Base-by-base conservation (phyloP, 2,888 invertebrate genomes). In the Xestia rhomboidea region DNA sequence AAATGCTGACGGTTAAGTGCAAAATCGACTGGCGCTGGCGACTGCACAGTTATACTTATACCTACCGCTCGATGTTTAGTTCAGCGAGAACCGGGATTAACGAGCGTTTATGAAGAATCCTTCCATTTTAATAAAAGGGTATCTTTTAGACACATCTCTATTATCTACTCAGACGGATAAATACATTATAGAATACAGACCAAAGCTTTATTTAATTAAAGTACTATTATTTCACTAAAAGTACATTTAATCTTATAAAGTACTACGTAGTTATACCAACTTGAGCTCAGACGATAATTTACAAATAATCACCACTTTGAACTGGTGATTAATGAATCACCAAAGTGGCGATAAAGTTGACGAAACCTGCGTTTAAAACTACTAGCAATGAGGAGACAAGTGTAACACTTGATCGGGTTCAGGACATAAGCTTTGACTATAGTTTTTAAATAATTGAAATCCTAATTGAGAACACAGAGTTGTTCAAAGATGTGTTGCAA, bases 241-340 rank as follows among this genome's bases (percentile, higher is more conserved):
- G 34, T 74, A 83, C 34, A 15, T 66, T 71, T 70, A 18, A 72
- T 46, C n/a, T 51, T 76, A 82, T 24, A 51, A 66, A 66, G 24
- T 85, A 85, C 83, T 83, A 86, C 83, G 86, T 84, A 84, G 83
- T 86, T 75, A 54, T 69, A 72, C 64, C 66, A 83, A 86, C 79
- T 84, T 84, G 83, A 84, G 83, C 83, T 83, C 79, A 67, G 74
- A 79, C 44, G 64, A 49, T 68, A 68, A 71, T 63, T 67, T 71
- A 74, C 41, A 38, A 74, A 80, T 8, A 63, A 60, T 73, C 67
- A 11, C 69, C 68, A 68, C 21, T 41, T 71, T 49, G 46, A 34
- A 62, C 34, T 5, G 66, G 68, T 34, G 44, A 71, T 68, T 0
- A 7, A 68, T 24, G 27, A 30, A 70, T 81, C 68, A 63, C 71